Evolutionary conservation across 2,797 vertebrate genomes (phyloP).

Genomic region (Mycteria americana): DNA sequence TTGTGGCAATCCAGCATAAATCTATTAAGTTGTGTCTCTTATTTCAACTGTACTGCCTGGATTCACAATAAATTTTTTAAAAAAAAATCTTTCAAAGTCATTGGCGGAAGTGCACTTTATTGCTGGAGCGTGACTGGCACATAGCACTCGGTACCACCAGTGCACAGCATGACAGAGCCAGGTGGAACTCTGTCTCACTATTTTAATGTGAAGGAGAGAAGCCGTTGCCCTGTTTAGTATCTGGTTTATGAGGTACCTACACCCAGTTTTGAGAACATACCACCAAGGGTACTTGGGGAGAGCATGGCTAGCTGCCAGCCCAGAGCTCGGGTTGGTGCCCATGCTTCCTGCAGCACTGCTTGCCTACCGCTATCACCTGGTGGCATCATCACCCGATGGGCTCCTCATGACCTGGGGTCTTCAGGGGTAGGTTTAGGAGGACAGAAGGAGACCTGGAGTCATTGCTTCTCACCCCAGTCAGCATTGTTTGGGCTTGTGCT

Average conservation of each 20-base stretch:
- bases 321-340: rapidly evolving
- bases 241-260: background rate
- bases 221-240: background rate
- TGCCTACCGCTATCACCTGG: background rate
- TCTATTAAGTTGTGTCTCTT: background rate
- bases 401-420: rapidly evolving
- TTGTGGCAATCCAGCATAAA: constrained; percentile 14
- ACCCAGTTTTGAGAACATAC: background rate
- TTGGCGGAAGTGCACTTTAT: background rate
- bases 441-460: background rate
- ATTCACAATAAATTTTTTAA: background rate
- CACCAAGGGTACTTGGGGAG: rapidly evolving
- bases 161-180: background rate
- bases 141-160: background rate
- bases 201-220: background rate
- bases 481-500: background rate
- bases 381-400: rapidly evolving
- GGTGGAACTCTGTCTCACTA: background rate
- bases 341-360: background rate
- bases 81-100: background rate
- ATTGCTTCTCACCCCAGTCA: background rate
- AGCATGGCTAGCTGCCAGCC: background rate
- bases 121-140: background rate
- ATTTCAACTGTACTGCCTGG: background rate
- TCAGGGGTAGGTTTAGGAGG: background rate